Conservation (phyloP, 2,797 vertebrate genomes). For the Propithecus perrieri region DNA sequence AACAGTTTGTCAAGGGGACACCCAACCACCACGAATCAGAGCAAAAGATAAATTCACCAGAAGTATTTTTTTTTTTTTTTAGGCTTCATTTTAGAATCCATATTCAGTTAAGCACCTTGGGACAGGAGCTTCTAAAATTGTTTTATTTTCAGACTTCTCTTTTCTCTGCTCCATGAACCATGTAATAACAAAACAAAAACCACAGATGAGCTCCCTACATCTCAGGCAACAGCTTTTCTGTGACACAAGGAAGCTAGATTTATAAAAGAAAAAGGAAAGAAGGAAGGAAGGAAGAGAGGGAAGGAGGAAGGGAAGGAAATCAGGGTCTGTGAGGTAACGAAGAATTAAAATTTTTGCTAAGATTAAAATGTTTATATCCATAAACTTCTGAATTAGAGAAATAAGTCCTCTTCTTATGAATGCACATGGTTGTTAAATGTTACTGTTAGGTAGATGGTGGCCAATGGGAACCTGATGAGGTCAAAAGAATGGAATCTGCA, state of each 20-base stretch:
- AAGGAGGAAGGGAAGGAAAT: not conserved
- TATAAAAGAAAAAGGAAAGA: not conserved
- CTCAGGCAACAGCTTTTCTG: not conserved
- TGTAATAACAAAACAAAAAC: slow-evolving; percentile 47
- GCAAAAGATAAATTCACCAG: not conserved
- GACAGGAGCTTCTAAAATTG: not conserved
- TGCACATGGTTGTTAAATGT: not conserved
- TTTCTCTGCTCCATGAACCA: slow-evolving; percentile 36
- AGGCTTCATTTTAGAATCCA: slow-evolving; percentile 18
- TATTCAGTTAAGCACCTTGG: not conserved
- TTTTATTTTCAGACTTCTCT: slow-evolving; percentile 28
- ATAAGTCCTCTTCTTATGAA: not conserved
- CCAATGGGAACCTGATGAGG: not conserved
- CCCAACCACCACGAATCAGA: not conserved
- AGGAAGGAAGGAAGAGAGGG: not conserved
- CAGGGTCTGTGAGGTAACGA: not conserved
- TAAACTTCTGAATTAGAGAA: not conserved
- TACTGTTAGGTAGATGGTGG: not conserved
- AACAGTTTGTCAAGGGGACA: not conserved
- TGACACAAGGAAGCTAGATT: not conserved
- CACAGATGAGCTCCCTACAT: not conserved
- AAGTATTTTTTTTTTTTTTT: not conserved
- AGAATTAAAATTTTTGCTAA: not conserved
- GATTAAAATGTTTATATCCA: not conserved
- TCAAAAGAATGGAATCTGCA: not conserved